These are phyloP conservation scores for Drosophila bocki DNA, from an alignment of 1,140 invertebrate genomes.

Conservation along the genomic window DNA sequence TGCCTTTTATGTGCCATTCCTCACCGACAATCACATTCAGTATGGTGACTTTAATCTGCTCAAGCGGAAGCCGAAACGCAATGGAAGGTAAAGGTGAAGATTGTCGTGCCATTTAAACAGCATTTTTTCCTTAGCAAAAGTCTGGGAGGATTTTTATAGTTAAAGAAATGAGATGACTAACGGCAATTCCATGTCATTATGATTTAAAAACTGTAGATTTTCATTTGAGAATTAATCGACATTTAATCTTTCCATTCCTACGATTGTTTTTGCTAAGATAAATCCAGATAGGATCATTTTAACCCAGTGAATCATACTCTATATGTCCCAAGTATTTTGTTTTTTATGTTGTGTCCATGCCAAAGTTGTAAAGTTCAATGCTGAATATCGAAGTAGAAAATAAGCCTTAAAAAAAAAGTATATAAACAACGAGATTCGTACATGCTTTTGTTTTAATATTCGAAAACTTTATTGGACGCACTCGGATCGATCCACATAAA, in stretches of 20 bases:
- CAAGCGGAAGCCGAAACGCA: conserved; percentile 86
- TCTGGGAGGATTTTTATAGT: conserved; percentile 4
- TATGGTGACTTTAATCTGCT: conserved; percentile 94
- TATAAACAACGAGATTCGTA: conserved; percentile 57
- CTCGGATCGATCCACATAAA: conserved; percentile 27
- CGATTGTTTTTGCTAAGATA: not conserved
- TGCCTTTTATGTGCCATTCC: conserved; percentile 95
- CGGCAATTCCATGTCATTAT: conserved; percentile 4
- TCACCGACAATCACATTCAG: conserved; percentile 90
- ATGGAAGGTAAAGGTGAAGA: conserved; percentile 58
- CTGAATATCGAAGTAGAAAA: conserved; percentile 62
- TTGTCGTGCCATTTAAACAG: conserved; percentile 2
- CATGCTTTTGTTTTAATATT: conserved; percentile 24
- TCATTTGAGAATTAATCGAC: not conserved
- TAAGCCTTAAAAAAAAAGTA: conserved; percentile 49
- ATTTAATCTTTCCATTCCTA: conserved; percentile 4
- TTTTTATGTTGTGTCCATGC: conserved; percentile 50
- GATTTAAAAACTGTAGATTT: not conserved
- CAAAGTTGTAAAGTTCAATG: conserved; percentile 71
- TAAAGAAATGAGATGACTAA: not conserved
- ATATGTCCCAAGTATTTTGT: conserved; percentile 4
- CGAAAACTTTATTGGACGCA: conserved; percentile 50
- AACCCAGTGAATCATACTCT: conserved; percentile 1
- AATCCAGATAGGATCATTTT: not conserved
- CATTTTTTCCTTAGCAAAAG: conserved; percentile 24